Evolutionary conservation across 2,797 vertebrate species (phyloP), one percentile per base, ranked within the genome.

Genomic region (Oryzias sinensis): DNA sequence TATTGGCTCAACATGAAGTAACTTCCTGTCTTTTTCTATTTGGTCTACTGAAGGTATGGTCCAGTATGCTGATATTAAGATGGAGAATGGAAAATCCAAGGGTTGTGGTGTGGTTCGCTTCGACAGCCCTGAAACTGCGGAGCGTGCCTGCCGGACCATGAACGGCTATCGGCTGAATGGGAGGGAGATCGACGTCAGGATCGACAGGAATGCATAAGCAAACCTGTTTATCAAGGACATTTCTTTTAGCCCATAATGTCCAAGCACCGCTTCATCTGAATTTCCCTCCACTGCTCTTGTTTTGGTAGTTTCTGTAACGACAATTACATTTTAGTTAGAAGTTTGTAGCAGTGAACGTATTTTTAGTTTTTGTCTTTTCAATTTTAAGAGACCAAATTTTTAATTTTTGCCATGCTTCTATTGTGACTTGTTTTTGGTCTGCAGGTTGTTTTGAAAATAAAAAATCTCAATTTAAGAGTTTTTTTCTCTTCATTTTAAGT

Each of bases 31-130:
- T 20, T 53, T 18, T 1, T 43, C 54, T 17, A 59, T 56, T 41
- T 7, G 5, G 16, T n/a, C 42, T 33, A 50, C 49, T 76, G 4
- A 75, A 99, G 97, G 97, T 41, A 93, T 95, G 3, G 97, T 98
- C 65, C 94, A 97, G 76, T 98, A 97, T 49, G 96, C 97, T 0
- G 97, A 98, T 74, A 98, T 99, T 71, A 99, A 98, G 88, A 97
- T 96, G 94, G 96, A 99, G 84, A 99, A 98, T 0, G 97, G 97
- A 33, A 98, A 98, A 72, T 99, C 97, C 16, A 98, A 99, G 87
- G 97, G 97, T 29, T 98, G 97, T 18, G 97, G 97, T 0, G 96
- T 98, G 72, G 96, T 99, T 49, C 90, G 96, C 43, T 99, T 99
- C 5, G 97, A 99, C 83, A 96, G 89, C 4, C 97, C 96, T 0